Evolutionary conservation across 2,888 invertebrate genomes (phyloP), one percentile per base, ranked within the genome.

Genomic region (Sphinx pinastri): DNA sequence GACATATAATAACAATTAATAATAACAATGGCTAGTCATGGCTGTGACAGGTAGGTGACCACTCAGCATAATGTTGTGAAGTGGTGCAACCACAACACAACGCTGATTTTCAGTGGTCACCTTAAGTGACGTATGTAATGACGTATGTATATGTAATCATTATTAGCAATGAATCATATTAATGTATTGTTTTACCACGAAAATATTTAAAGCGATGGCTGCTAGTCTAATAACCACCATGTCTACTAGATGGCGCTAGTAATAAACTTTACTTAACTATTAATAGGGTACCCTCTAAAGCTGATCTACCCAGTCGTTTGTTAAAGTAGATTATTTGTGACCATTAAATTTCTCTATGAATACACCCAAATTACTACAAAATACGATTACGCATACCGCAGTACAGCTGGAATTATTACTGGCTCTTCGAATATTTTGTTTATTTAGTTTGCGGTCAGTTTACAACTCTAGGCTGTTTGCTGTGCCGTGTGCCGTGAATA

Each of bases 391-490:
- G 68, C 47, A 73, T 71, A 69, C 75, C 68, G 69, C 74, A 74
- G 81, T 84, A 81, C 80, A 79, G 75, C 79, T 77, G 73, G 84
- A 88, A 87, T 89, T 88, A 88, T 84, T 81, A 82, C 75, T 75
- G 81, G 83, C 77, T 84, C 84, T 90, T 90, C 81, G 86, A 84
- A 81, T 84, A 86, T 89, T 88, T 90, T 87, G 90, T 91, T 90
- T 88, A 88, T 88, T 88, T 87, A 86, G 85, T 82, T 80, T 79
- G 84, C 74, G 81, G 82, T 81, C 84, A 87, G 88, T 89, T 88
- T 84, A 86, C 84, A 88, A 87, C 85, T 84, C 81, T 76, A 79
- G 81, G 79, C 76, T 83, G 84, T 87, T 88, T 88, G 84, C 82
- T 80, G 71, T 80, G 71, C 82, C 79, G 81, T 81, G 81, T 84